phyloP scores from a whole-genome alignment of 1,140 invertebrate genomes.

The Thrips palmi region DNA sequence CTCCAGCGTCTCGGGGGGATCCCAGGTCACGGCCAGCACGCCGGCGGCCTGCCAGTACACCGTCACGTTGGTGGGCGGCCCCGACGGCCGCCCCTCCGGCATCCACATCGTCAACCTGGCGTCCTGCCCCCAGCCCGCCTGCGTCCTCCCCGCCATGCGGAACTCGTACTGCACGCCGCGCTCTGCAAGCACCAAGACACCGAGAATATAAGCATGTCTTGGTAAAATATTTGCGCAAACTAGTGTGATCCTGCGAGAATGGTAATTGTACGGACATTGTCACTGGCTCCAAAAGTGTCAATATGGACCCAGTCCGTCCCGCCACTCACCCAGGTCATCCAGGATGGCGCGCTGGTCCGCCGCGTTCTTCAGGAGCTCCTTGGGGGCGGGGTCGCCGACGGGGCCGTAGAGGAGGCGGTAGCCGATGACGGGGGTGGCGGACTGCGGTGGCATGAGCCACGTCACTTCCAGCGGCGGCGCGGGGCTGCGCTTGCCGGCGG shows the following conservation, averaged over 20 bases:
- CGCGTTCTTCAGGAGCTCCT: constrained; percentile 29
- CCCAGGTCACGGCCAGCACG: constrained; percentile 83
- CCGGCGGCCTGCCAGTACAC: constrained; percentile 81
- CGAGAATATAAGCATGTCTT: background rate
- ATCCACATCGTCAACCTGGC: constrained; percentile 72
- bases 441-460: too few species aligned
- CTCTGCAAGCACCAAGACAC: constrained; percentile 29
- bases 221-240: too few species aligned
- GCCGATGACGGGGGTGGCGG: too few species aligned
- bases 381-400: constrained; percentile 58
- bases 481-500: too few species aligned
- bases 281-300: too few species aligned
- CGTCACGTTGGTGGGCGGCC: constrained; percentile 64
- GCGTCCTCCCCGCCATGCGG: constrained; percentile 76
- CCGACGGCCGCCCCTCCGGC: constrained; percentile 74
- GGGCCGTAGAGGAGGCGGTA: constrained; percentile 75
- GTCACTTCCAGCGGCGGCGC: too few species aligned
- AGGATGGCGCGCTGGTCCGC: background rate
- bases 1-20: constrained; percentile 64
- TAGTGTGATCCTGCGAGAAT: too few species aligned
- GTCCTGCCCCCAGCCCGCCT: constrained; percentile 85
- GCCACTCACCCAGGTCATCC: background rate
- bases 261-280: too few species aligned
- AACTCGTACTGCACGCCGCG: constrained; percentile 91
- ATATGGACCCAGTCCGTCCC: background rate